phyloP scores from a whole-genome alignment of 2,113 vertebrate species.

The Blennius ocellaris region DNA sequence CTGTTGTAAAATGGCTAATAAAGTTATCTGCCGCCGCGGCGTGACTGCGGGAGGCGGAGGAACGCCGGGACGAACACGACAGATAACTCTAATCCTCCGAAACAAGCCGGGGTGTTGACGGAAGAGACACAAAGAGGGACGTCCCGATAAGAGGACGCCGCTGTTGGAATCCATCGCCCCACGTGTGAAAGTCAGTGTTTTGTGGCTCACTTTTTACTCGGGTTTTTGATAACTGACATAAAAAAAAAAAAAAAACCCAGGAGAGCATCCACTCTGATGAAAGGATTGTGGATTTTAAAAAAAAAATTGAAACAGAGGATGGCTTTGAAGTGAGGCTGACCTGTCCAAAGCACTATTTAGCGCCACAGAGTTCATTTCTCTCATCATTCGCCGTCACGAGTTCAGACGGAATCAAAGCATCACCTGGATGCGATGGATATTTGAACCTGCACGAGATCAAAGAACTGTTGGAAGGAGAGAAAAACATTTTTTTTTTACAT shows the following conservation, averaged over 20 bases:
- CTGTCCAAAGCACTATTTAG: constrained; percentile 23
- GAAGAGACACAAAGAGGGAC: constrained; percentile 6
- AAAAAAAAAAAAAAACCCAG: constrained; percentile 4
- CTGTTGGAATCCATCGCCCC: constrained; percentile 1
- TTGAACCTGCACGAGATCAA: constrained; percentile 28
- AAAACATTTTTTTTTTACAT: too few species aligned
- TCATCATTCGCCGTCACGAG: constrained; percentile 1
- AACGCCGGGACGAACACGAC: constrained; percentile 3
- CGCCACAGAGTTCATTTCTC: constrained; percentile 9
- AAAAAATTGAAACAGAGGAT: not conserved
- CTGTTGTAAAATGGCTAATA: constrained; percentile 31
- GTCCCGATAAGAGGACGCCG: constrained; percentile 21
- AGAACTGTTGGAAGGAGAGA: not conserved
- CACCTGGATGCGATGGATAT: not conserved
- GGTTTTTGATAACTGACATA: not conserved
- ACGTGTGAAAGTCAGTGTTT: constrained; percentile 4
- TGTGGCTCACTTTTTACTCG: constrained; percentile 5
- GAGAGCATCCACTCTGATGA: constrained; percentile 21
- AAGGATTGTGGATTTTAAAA: not conserved
- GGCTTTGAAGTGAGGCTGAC: constrained; percentile 56
- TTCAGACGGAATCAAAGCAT: constrained; percentile 31
- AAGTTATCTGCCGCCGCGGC: constrained; percentile 21
- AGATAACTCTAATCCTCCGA: constrained; percentile 45
- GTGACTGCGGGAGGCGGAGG: constrained; percentile 28
- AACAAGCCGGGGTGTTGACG: constrained; percentile 29